Evolutionary conservation across 2,113 vertebrate species (phyloP).

Genomic region (Cacatua alba): DNA sequence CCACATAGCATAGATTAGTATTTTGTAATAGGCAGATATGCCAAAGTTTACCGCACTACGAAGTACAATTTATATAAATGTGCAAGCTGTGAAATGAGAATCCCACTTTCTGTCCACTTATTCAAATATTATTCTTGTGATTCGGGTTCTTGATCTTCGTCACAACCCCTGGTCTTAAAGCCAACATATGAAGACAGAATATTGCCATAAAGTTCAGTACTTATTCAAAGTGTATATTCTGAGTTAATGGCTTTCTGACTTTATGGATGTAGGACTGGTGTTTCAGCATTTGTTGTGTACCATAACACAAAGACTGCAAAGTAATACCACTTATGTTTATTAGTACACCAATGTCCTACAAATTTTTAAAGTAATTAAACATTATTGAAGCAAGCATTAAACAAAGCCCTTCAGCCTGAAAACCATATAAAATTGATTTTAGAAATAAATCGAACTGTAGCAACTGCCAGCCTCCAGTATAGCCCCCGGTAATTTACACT

Average conservation of each 20-base stretch:
- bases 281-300: constrained; percentile 79
- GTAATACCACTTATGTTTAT: constrained; percentile 65
- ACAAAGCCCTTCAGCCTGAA: constrained; percentile 61
- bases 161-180: constrained; percentile 49
- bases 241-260: constrained; percentile 78
- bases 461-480: constrained; percentile 21
- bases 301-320: constrained; percentile 69
- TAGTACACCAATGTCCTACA: constrained; percentile 67
- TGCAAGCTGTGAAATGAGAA: constrained; percentile 67
- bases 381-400: constrained; percentile 69
- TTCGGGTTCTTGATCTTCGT: constrained; percentile 46
- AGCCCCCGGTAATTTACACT: constrained; percentile 35
- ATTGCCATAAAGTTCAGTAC: constrained; percentile 63
- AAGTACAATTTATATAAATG: constrained; percentile 64
- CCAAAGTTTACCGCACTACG: constrained; percentile 67
- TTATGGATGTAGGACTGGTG: constrained; percentile 76
- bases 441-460: constrained; percentile 64
- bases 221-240: constrained; percentile 82
- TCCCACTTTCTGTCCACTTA: constrained; percentile 36
- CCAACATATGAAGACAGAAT: constrained; percentile 58
- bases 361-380: constrained; percentile 64
- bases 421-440: constrained; percentile 56
- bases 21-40: constrained; percentile 57
- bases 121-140: constrained; percentile 44
- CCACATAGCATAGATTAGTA: constrained; percentile 65